Percentiles rank a stretch among this genome's conserved stretches.
Conservation (phyloP, 2,797 vertebrate genomes). For the Acanthornis magna region DNA sequence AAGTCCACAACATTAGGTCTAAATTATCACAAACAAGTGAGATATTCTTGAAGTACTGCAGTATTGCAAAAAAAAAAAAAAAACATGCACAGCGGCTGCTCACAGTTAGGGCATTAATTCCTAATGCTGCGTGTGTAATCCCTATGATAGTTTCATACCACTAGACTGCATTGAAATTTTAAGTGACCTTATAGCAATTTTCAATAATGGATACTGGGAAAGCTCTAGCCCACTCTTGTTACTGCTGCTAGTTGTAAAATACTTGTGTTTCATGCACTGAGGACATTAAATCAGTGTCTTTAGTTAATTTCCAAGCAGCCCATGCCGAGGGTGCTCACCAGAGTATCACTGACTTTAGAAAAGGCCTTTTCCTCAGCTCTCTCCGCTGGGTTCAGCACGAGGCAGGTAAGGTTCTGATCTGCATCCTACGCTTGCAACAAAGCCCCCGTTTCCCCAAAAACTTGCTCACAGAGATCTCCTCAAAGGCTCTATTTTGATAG, state of each 20-base stretch:
- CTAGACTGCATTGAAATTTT: conserved; percentile 18
- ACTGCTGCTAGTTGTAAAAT: conserved; percentile 47
- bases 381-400: background rate
- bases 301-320: conserved; percentile 44
- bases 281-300: conserved; percentile 26
- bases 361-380: background rate
- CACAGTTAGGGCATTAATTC: conserved; percentile 51
- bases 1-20: conserved; percentile 30
- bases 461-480: conserved; percentile 60
- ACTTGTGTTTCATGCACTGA: conserved; percentile 18
- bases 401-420: background rate
- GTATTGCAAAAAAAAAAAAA: conserved; percentile 39
- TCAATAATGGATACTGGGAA: conserved; percentile 42
- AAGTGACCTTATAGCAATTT: conserved; percentile 62
- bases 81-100: background rate
- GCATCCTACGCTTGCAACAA: background rate
- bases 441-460: conserved; percentile 57
- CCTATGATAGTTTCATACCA: conserved; percentile 31
- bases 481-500: conserved; percentile 72
- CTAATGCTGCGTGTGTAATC: conserved; percentile 40
- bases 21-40: conserved; percentile 28
- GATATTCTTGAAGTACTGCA: conserved; percentile 26
- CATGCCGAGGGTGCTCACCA: background rate
- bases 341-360: background rate
- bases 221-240: conserved; percentile 11